Base-by-base conservation (phyloP, 2,113 vertebrate species). In the Corythoichthys intestinalis region DNA sequence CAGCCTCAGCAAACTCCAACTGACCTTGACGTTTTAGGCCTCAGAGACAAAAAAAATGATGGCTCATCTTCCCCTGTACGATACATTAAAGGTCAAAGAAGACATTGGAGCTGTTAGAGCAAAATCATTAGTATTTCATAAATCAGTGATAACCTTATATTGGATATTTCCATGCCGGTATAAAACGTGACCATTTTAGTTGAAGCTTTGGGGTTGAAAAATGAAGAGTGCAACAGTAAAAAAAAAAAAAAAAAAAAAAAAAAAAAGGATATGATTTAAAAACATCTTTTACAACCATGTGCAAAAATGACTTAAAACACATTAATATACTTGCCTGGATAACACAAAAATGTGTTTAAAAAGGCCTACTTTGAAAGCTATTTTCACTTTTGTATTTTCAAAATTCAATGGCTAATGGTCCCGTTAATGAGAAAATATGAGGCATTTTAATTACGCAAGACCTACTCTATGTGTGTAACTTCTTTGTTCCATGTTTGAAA, bases 401-500 rank as follows among this genome's bases (percentile, higher is more conserved):
- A 48, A 13, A 8, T 48, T 48, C 47, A 48, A 48, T 8, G 11
- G 47, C 12, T 10, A 48, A 13, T 3, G 10, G 47, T 48, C 3
- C 47, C 12, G 11, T 48, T 12, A 12, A 49, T 49, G 3, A 14
- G 1, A 50, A 50, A 50, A 44, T 44, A 44, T 44, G 41, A 7
- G 41, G 5, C 41, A 44, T 44, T 44, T 44, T 44, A 44, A 44
- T 44, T 44, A 44, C 5, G 5, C 41, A 44, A 44, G 5, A 44
- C 41, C 41, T 44, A 44, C 5, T 44, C 41, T n/a, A n/a, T 44
- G 15, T 53, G 50, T 11, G 53, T 34, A 11, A 28, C 53, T 28
- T 56, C n/a, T 10, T 11, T 65, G 66, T 77, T 54, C 62, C 41
- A 80, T 81, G 75, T 64, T 76, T 89, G 87, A 88, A 70, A 49